These are phyloP conservation scores for Altica lythri DNA, from an alignment of 2,888 invertebrate species.

Conservation along the genomic window DNA sequence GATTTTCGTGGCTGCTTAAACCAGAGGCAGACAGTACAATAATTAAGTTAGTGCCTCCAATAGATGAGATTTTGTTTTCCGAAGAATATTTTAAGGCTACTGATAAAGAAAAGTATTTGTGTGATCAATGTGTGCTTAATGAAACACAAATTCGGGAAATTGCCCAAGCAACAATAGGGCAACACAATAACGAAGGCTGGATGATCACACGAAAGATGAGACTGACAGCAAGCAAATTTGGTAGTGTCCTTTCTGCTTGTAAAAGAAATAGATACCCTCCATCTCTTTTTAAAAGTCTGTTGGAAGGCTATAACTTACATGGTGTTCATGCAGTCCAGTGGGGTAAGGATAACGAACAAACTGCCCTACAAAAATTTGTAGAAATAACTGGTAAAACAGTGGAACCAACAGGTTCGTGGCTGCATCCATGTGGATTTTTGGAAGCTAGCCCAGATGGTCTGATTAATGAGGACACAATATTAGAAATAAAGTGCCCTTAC, in stretches of 20 bases:
- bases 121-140: conserved; percentile 1
- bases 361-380: background rate
- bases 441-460: conserved; percentile 8
- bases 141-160: background rate
- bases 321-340: conserved; percentile 20
- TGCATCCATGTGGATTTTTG: background rate
- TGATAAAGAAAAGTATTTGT: conserved; percentile 11
- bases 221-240: conserved; percentile 22
- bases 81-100: conserved; percentile 1
- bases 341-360: conserved; percentile 34
- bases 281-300: conserved; percentile 11
- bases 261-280: conserved; percentile 13
- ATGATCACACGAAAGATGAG: conserved; percentile 16
- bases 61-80: conserved; percentile 12
- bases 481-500: conserved; percentile 8
- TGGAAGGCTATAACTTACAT: conserved; percentile 15
- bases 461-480: background rate
- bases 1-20: conserved; percentile 7
- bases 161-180: conserved; percentile 6
- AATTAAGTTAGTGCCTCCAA: background rate
- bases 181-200: conserved; percentile 20
- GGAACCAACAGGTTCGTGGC: background rate
- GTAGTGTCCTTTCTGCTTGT: conserved; percentile 5
- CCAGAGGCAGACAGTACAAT: background rate
- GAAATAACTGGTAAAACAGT: background rate